phyloP scores from a whole-genome alignment of 2,888 invertebrate genomes.

The Xestobium rufovillosum region DNA sequence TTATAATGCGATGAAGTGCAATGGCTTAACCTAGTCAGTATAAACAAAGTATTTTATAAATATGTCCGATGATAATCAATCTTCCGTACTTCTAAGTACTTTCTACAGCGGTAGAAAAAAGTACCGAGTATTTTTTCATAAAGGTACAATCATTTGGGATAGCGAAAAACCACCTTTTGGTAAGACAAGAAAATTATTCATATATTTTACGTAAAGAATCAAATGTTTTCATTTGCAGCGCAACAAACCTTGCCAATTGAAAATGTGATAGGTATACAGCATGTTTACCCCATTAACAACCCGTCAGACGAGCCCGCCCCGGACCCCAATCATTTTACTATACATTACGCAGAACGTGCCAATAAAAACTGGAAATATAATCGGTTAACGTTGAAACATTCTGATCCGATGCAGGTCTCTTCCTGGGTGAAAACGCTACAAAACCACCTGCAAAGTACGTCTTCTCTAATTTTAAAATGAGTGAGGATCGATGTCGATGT shows the following conservation, averaged over 20 bases:
- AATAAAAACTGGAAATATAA: slow-evolving; percentile 53
- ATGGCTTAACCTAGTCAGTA: slow-evolving; percentile 1
- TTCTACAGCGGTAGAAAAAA: slow-evolving; percentile 55
- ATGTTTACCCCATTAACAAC: slow-evolving; percentile 40
- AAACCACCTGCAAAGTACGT: slow-evolving; percentile 47
- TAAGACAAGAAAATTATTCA: slow-evolving; percentile 35
- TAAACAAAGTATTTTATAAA: neutral
- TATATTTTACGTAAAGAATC: slow-evolving; percentile 10
- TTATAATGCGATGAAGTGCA: neutral
- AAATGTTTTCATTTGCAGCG: slow-evolving; percentile 34
- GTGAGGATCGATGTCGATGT: too few species aligned
- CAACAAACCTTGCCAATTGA: slow-evolving; percentile 49
- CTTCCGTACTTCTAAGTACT: slow-evolving; percentile 41
- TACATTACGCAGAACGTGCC: slow-evolving; percentile 54
- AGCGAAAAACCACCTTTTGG: slow-evolving; percentile 49
- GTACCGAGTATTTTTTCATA: slow-evolving; percentile 56
- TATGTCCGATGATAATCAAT: slow-evolving; percentile 32
- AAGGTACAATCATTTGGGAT: slow-evolving; percentile 57
- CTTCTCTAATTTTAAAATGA: slow-evolving; percentile 10
- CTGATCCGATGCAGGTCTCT: slow-evolving; percentile 52
- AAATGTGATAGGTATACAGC: slow-evolving; percentile 49
- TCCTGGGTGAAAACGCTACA: slow-evolving; percentile 56
- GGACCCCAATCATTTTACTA: slow-evolving; percentile 47
- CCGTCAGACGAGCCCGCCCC: slow-evolving; percentile 35
- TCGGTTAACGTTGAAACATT: slow-evolving; percentile 51